Evolutionary conservation across 2,888 invertebrate species (phyloP).

Genomic region (Agrochola lota): DNA sequence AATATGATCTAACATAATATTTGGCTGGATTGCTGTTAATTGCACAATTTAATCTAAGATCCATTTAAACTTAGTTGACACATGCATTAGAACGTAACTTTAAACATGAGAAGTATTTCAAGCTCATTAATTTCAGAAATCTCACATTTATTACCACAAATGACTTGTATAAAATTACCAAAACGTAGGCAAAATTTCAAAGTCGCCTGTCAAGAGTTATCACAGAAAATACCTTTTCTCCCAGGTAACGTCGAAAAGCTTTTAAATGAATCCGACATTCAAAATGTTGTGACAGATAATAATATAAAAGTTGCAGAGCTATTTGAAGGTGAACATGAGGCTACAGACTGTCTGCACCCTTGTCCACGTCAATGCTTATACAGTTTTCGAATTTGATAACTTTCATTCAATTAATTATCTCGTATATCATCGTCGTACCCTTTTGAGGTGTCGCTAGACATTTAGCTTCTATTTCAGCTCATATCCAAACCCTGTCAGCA

Average conservation of each 20-base stretch:
- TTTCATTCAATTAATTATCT: not conserved
- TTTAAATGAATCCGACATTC: constrained; percentile 42
- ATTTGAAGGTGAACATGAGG: constrained; percentile 8
- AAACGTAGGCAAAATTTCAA: constrained; percentile 20
- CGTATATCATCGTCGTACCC: not conserved
- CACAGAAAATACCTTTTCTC: constrained; percentile 33
- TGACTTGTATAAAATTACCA: constrained; percentile 12
- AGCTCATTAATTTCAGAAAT: constrained; percentile 16
- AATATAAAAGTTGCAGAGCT: constrained; percentile 27
- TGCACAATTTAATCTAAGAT: not conserved
- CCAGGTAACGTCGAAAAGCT: constrained; percentile 44
- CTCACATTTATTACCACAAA: constrained; percentile 28
- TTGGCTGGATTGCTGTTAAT: constrained; percentile 3
- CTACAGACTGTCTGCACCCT: constrained; percentile 1
- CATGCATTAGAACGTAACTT: not conserved
- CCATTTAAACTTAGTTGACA: constrained; percentile 1
- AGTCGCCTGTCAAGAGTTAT: constrained; percentile 44
- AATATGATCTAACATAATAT: not conserved
- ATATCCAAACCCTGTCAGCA: constrained; percentile 4
- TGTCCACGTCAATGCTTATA: constrained; percentile 12
- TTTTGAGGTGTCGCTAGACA: not conserved
- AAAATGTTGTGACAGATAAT: constrained; percentile 39
- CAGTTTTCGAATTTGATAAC: not conserved
- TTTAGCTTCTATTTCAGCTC: constrained; percentile 23
- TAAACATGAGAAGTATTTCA: constrained; percentile 13